Base-by-base conservation (phyloP, 2,113 vertebrate species). In the Uria aalge region DNA sequence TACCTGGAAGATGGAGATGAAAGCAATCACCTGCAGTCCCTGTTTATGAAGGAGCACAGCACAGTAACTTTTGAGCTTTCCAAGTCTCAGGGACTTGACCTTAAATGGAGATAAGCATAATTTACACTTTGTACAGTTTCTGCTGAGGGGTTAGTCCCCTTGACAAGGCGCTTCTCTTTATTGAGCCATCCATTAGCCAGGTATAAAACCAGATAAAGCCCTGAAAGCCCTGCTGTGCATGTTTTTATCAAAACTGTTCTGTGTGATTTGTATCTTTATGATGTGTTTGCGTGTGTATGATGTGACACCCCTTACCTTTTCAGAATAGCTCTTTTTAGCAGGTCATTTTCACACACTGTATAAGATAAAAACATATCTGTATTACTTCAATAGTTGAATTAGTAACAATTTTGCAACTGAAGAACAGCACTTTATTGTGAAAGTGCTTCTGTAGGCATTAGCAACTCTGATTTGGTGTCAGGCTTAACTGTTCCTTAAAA, bases 401-500 rank as follows among this genome's bases (percentile, higher is more conserved):
- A 78, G 47, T 26, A 71, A 52, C 36, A 67, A 59, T 92, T 93
- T 88, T 40, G 43, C 76, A 92, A 36, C 29, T 47, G 82, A 90
- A 88, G 50, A 91, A 8, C 91, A 71, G 71, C 59, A 32, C 22
- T 87, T 91, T 64, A 26, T 82, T 76, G 74, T 90, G 84, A 74
- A 75, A 94, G 94, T 12, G 56, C 72, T 68, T 67, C 59, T 83
- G 89, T 94, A 96, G 69, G 84, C 86, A 81, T 91, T 88, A 92
- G 77, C 62, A 95, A 75, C 75, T 95, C 56, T 83, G 90, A 90
- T 85, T 73, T 75, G 69, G 48, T 85, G 80, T 94, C 89, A 88
- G 52, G 50, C 47, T 95, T 56, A 72, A 68, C 71, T 64, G 77
- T 64, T n/a, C 40, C 59, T 77, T 90, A 55, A 72, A 88, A 94